phyloP scores from a whole-genome alignment of 2,888 invertebrate genomes.

The Mechanitis mazaeus region DNA sequence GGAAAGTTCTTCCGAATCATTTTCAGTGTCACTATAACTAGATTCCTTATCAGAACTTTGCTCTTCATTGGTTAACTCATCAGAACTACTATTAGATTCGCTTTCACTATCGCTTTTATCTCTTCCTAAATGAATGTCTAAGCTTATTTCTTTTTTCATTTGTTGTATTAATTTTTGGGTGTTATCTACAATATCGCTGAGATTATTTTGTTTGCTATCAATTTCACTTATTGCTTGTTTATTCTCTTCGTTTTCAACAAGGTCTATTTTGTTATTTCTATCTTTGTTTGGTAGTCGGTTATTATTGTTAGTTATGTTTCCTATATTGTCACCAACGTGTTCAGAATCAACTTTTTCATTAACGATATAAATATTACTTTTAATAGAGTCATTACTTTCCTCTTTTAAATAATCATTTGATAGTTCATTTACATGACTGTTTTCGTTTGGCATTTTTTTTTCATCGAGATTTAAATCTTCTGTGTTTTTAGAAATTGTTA shows the following conservation, averaged over 20 bases:
- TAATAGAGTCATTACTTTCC: neutral
- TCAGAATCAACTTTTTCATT: neutral
- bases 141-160: constrained; percentile 80
- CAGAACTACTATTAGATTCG: constrained; percentile 58
- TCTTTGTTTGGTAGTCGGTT: neutral
- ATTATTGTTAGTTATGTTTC: neutral
- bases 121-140: constrained; percentile 74
- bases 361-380: neutral
- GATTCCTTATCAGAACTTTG: constrained; percentile 61
- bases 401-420: neutral
- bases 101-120: constrained; percentile 65
- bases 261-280: constrained; percentile 6
- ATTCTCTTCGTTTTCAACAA: constrained; percentile 6
- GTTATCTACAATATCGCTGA: constrained; percentile 76
- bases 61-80: constrained; percentile 37
- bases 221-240: constrained; percentile 10
- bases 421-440: neutral
- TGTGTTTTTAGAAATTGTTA: constrained; percentile 6
- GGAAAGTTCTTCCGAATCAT: constrained; percentile 56
- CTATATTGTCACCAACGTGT: neutral
- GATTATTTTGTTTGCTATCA: constrained; percentile 56
- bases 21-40: constrained; percentile 64
- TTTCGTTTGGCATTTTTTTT: neutral
- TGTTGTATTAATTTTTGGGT: constrained; percentile 79
- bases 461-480: constrained; percentile 9